Percentiles rank a stretch among this genome's conserved stretches.
These are phyloP conservation scores for Bovichtus diacanthus DNA, from an alignment of 2,797 vertebrate genomes.

Conservation along the genomic window DNA sequence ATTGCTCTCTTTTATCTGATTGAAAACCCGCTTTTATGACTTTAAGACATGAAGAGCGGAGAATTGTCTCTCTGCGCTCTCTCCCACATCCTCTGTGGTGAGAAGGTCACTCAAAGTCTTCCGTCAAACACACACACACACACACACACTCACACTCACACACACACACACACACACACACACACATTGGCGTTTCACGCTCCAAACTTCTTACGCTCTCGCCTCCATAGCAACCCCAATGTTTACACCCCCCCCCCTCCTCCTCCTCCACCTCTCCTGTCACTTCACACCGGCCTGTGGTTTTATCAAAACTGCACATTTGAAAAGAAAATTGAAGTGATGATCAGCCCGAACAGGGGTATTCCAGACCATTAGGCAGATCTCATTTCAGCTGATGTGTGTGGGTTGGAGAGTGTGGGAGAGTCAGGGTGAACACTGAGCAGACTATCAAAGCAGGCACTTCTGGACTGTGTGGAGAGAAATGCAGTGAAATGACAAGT, in stretches of 20 bases:
- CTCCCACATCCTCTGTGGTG: slow-evolving; percentile 85
- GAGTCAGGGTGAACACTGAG: slow-evolving; percentile 46
- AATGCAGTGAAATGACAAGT: slow-evolving; percentile 37
- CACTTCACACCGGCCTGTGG: slow-evolving; percentile 69
- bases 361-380: slow-evolving; percentile 76
- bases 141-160: slow-evolving; percentile 35
- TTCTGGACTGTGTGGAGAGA: slow-evolving; percentile 42
- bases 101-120: slow-evolving; percentile 75
- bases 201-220: slow-evolving; percentile 46
- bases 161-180: slow-evolving; percentile 39
- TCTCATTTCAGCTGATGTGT: slow-evolving; percentile 69
- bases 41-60: slow-evolving; percentile 65
- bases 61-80: slow-evolving; percentile 72
- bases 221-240: slow-evolving; percentile 70
- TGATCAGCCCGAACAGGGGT: slow-evolving; percentile 69
- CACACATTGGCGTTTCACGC: slow-evolving; percentile 18
- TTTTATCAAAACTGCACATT: slow-evolving; percentile 78
- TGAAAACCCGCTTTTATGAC: slow-evolving; percentile 54
- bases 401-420: slow-evolving; percentile 57
- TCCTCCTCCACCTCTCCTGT: slow-evolving; percentile 30
- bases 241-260: slow-evolving; percentile 61
- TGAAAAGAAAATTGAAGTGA: slow-evolving; percentile 74
- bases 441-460: slow-evolving; percentile 42
- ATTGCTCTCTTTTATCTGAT: slow-evolving; percentile 63
- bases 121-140: slow-evolving; percentile 49